Evolutionary conservation across 2,888 invertebrate species (phyloP), one percentile per base, ranked within the genome.

Genomic region (Callyntrura sp.): DNA sequence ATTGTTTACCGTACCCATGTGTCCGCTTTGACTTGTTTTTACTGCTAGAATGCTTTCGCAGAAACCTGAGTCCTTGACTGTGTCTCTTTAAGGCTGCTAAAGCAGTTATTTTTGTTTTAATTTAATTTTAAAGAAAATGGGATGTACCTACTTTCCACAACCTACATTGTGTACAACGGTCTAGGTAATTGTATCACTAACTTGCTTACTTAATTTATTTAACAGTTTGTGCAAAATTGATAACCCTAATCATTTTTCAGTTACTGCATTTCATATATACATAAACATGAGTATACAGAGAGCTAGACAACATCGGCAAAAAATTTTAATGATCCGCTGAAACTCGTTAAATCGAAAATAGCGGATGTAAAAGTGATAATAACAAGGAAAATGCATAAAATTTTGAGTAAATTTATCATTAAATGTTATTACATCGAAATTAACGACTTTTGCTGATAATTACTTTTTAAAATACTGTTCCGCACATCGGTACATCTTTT

Each of bases 331-430:
- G 17, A 17, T 20, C n/a, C 6, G 5, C 14, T 17, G 17, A 57
- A 14, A n/a, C 6, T 57, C 17, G 57, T 57, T 17, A 57, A 57
- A 57, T 57, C 6, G 17, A 57, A 57, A 57, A 57, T 17, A 23
- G 60, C 25, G 65, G 65, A 65, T 65, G 65, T 65, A 65, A 65
- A 11, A 6, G 11, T 65, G 60, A 65, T 65, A 65, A 65, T 57
- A 57, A 57, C 57, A 62, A 62, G 11, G 11, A 62, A 62, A 57
- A 62, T 23, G 62, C 12, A 62, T 14, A 51, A 14, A 14, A 51
- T 3, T 51, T n/a, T 55, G 5, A n/a, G 55, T n/a, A 55, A 55
- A 55, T 28, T 65, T 65, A 65, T 65, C 9, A 60, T 60, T 60
- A 60, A n/a, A 20, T 23, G 17, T 60, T 23, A 23, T 62, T 28